Percentiles rank a stretch among this genome's conserved stretches.
Conservation (phyloP, 1,140 invertebrate species). For the Leptinotarsa undecemlineata region DNA sequence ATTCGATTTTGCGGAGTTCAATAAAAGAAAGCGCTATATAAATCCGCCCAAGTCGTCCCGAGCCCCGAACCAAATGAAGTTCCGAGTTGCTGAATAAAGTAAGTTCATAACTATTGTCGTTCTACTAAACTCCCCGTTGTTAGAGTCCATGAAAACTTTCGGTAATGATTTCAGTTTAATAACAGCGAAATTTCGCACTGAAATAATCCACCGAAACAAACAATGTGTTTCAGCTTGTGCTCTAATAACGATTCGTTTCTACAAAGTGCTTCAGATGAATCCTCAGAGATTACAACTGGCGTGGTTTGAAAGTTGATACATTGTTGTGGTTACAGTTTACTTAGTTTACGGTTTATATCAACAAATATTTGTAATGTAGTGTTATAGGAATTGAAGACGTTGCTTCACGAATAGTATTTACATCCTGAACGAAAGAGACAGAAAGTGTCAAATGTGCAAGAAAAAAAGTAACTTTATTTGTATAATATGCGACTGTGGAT, state of each 20-base stretch:
- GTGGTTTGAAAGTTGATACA: too few relatives aligned
- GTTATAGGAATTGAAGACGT: too few relatives aligned
- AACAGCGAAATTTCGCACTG: background rate
- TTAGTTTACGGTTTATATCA: too few relatives aligned
- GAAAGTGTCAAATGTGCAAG: too few relatives aligned
- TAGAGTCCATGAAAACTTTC: slow-evolving; percentile 3
- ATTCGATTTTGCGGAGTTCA: background rate
- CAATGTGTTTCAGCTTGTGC: slow-evolving; percentile 2
- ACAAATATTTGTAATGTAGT: too few relatives aligned
- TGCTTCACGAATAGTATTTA: too few relatives aligned
- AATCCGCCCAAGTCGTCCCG: background rate
- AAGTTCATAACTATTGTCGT: background rate
- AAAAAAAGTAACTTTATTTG: too few relatives aligned
- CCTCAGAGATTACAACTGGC: too few relatives aligned
- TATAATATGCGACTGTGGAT: too few relatives aligned
- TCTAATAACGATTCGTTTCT: background rate
- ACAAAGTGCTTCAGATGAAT: too few relatives aligned
- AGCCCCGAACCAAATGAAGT: background rate
- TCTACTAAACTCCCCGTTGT: slow-evolving; percentile 3
- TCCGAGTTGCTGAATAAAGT: background rate
- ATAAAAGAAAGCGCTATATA: background rate
- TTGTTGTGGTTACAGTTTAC: too few relatives aligned
- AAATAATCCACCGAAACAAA: background rate
- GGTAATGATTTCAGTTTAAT: slow-evolving; percentile 1
- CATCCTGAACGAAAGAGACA: too few relatives aligned